A percentile compares a stretch with the other conserved stretches of the same genome.
Evolutionary conservation across 2,888 invertebrate species (phyloP).

Genomic region (Athalia cordata): DNA sequence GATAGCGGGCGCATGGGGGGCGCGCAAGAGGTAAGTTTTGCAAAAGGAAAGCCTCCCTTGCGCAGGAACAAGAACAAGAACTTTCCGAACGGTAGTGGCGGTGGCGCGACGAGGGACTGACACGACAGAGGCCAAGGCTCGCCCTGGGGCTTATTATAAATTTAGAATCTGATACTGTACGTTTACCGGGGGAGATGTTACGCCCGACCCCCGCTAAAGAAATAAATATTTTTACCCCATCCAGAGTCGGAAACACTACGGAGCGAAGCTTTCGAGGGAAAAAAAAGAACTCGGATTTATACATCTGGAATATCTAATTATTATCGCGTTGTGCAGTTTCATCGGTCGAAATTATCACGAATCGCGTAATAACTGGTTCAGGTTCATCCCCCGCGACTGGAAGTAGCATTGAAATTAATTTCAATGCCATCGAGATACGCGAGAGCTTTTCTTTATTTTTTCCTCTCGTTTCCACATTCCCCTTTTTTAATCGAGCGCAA

Average conservation of each 20-base stretch:
- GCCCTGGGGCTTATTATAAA: slow-evolving; percentile 44
- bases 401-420: no score
- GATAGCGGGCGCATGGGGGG: neutral
- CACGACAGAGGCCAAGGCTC: slow-evolving; percentile 42
- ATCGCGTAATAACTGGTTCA: no score
- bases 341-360: no score
- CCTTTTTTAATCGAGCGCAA: neutral
- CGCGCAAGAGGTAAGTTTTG: slow-evolving; percentile 28
- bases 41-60: slow-evolving; percentile 17
- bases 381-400: no score
- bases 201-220: neutral
- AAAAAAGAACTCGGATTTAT: no score
- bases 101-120: slow-evolving; percentile 36
- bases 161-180: slow-evolving; percentile 46
- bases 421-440: no score
- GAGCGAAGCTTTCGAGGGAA: no score
- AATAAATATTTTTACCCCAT: neutral
- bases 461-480: neutral
- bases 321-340: no score
- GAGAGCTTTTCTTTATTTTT: no score
- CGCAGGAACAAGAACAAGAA: slow-evolving; percentile 32
- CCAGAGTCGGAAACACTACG: neutral
- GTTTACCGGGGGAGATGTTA: slow-evolving; percentile 19
- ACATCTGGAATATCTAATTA: no score
- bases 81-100: slow-evolving; percentile 26